phyloP scores from a whole-genome alignment of 2,888 invertebrate genomes.

The Pyralis farinalis region DNA sequence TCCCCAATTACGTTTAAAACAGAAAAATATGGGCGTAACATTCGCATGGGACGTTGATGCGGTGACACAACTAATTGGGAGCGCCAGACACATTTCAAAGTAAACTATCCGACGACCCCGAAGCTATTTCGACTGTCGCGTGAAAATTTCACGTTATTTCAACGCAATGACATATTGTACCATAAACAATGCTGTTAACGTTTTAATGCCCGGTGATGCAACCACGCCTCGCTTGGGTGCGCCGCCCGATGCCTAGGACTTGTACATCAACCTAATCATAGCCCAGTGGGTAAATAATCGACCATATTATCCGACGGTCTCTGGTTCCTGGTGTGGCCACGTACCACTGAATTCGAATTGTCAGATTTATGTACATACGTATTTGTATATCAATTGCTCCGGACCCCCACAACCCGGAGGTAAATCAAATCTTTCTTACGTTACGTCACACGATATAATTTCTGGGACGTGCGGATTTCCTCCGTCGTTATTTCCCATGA shows the following conservation, averaged over 20 bases:
- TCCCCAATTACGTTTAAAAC: constrained; percentile 3
- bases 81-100: constrained; percentile 22
- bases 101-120: constrained; percentile 15
- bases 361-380: too few relatives aligned
- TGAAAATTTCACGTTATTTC: constrained; percentile 27
- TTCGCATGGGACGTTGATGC: constrained; percentile 12
- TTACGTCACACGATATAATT: too few relatives aligned
- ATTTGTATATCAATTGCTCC: too few relatives aligned
- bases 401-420: too few relatives aligned
- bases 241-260: constrained; percentile 2
- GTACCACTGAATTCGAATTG: too few relatives aligned
- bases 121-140: constrained; percentile 22
- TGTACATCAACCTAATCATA: too few relatives aligned
- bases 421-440: too few relatives aligned
- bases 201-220: constrained; percentile 20
- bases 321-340: too few relatives aligned
- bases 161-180: constrained; percentile 26
- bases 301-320: too few relatives aligned
- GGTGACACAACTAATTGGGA: constrained; percentile 16
- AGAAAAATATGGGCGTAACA: constrained; percentile 7
- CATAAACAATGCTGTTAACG: constrained; percentile 30
- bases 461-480: too few relatives aligned
- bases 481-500: too few relatives aligned
- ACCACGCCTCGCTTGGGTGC: constrained; percentile 15
- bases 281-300: too few relatives aligned